Conservation (phyloP, 1,140 invertebrate genomes). For the Maconellicoccus hirsutus region DNA sequence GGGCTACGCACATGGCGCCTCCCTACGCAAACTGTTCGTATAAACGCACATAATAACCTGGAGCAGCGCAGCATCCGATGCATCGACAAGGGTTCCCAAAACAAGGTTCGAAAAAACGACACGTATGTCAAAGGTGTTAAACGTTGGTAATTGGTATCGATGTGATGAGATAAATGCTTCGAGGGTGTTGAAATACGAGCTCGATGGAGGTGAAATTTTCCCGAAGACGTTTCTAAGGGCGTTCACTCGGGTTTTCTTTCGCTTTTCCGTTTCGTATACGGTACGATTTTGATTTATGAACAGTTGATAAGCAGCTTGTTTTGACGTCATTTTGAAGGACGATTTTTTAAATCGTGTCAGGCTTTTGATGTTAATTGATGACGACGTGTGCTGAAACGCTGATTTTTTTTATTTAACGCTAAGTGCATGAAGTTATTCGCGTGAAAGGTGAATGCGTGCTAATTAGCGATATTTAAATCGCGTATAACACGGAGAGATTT, state of each 20-base stretch:
- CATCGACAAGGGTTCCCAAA: neutral
- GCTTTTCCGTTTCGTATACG: neutral
- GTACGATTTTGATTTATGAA: neutral
- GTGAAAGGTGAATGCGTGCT: no score
- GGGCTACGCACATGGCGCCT: constrained; percentile 1
- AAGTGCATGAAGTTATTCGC: no score
- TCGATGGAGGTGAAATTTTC: neutral
- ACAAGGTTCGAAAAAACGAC: neutral
- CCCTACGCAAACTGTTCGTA: neutral
- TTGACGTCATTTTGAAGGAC: neutral
- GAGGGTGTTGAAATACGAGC: neutral
- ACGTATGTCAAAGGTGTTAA: neutral
- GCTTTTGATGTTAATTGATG: no score
- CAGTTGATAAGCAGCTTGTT: neutral
- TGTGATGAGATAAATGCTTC: neutral
- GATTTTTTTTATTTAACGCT: no score
- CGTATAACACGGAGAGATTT: no score
- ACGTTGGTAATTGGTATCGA: neutral
- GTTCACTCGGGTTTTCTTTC: neutral
- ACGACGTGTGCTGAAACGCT: no score
- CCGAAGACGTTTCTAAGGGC: neutral
- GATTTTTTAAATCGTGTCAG: constrained; percentile 1
- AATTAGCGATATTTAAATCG: no score
- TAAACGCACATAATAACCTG: constrained; percentile 3
- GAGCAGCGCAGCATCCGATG: neutral